These are phyloP conservation scores for Drosophila yakuba DNA, from an alignment of 1,140 invertebrate species.

Conservation along the genomic window DNA sequence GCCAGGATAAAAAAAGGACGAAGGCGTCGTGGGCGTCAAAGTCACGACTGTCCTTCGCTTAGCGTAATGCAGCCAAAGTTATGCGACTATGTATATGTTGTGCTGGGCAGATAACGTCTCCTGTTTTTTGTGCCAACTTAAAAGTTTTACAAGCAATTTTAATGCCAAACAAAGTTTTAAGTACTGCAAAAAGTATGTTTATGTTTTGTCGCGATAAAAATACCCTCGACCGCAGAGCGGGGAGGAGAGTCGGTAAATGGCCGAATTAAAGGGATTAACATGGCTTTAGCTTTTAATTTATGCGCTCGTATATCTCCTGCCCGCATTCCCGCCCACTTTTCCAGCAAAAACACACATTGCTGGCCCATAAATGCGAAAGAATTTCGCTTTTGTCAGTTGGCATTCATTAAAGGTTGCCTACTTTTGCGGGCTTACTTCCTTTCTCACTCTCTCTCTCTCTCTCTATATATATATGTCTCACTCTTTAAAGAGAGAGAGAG, in stretches of 20 bases:
- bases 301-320: conserved; percentile 36
- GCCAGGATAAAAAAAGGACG: conserved; percentile 25
- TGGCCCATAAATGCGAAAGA: conserved; percentile 26
- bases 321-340: not conserved
- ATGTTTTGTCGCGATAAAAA: conserved; percentile 76
- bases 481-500: conserved; percentile 21
- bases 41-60: conserved; percentile 46
- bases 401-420: conserved; percentile 57
- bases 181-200: conserved; percentile 75
- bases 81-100: conserved; percentile 21
- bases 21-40: conserved; percentile 45
- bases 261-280: conserved; percentile 74
- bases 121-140: conserved; percentile 59
- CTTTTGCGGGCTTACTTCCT: conserved; percentile 25
- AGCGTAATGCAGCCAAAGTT: conserved; percentile 57
- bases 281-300: conserved; percentile 79
- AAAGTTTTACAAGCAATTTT: conserved; percentile 82
- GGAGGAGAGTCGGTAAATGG: conserved; percentile 38
- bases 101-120: conserved; percentile 28
- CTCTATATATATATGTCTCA: no score
- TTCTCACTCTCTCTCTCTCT: not conserved
- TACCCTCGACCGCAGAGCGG: conserved; percentile 14
- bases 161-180: conserved; percentile 80
- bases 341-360: conserved; percentile 41
- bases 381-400: conserved; percentile 19